Evolutionary conservation across 2,113 vertebrate genomes (phyloP).

Genomic region (Crotalus horridus): DNA sequence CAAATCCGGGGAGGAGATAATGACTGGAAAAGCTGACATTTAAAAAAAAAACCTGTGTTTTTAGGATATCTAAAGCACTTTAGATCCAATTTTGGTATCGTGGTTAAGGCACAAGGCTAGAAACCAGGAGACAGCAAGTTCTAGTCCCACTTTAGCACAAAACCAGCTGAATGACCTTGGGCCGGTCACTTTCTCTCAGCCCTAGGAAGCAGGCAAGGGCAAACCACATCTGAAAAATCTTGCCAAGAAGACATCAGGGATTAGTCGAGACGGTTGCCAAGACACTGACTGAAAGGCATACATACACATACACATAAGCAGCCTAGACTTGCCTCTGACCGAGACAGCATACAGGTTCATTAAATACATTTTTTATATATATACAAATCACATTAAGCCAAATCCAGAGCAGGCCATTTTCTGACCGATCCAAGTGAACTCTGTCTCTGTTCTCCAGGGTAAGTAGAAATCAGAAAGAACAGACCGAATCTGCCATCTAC

Average conservation of each 20-base stretch:
- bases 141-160: neutral
- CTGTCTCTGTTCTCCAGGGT: neutral
- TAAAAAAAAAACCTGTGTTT: neutral
- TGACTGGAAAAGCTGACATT: neutral
- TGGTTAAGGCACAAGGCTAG: neutral
- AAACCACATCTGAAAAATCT: neutral
- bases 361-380: neutral
- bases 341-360: neutral
- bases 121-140: too few species aligned
- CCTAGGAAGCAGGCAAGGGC: neutral
- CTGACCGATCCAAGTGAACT: neutral
- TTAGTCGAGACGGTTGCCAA: neutral
- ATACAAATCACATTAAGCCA: neutral
- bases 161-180: neutral
- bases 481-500: neutral
- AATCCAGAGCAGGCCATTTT: neutral
- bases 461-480: neutral
- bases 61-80: neutral
- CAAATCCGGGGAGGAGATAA: neutral
- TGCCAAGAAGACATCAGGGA: neutral
- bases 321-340: neutral
- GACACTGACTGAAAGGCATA: neutral
- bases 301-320: neutral
- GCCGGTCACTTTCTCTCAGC: neutral
- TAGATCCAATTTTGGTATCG: neutral